Base-by-base conservation (phyloP, 2,113 vertebrate species). In the Brachionichthys hirsutus region DNA sequence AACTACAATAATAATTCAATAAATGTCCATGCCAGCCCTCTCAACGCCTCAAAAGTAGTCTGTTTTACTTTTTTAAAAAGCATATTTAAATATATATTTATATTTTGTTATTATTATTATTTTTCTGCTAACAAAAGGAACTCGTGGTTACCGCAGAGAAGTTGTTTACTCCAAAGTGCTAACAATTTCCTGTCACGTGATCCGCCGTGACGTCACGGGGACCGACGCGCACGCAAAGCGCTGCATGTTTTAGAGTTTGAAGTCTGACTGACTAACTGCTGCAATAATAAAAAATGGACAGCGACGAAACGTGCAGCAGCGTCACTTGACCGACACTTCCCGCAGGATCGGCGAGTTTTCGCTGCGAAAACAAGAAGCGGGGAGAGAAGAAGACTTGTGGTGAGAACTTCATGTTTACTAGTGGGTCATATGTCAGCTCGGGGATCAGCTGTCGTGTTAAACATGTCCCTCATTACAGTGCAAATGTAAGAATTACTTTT, bases 211-310 rank as follows among this genome's bases (percentile, higher is more conserved):
- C 88, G 85, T 82, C 76, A 68, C 68, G 0, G 38, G 73, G 78
- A 82, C 84, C 69, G 9, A 17, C 1, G 54, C 30, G 66, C 55
- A 42, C 8, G 7, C 43, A 47, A 38, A 22, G 67, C 69, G 35
- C 45, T 18, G 62, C 69, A 41, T 40, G 67, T 15, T 18, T 58
- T 59, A 69, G 58, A 88, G 89, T 89, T 89, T 88, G 87, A 90
- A 90, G 85, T 89, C 78, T 85, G 70, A 82, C 40, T 12, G 24
- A 47, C 18, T 17, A 24, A 66, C 17, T n/a, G n/a, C 41, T 18
- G 46, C 43, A 0, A 67, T 58, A 80, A 84, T 84, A 87, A 84
- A 30, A 85, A 42, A 79, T 78, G 75, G 57, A n/a, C 20, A 46
- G 1, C 6, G 6, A 15, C 13, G 59, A 62, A 70, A 77, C 77